Evolutionary conservation across 2,113 vertebrate species (phyloP).

Genomic region (Progne subis): DNA sequence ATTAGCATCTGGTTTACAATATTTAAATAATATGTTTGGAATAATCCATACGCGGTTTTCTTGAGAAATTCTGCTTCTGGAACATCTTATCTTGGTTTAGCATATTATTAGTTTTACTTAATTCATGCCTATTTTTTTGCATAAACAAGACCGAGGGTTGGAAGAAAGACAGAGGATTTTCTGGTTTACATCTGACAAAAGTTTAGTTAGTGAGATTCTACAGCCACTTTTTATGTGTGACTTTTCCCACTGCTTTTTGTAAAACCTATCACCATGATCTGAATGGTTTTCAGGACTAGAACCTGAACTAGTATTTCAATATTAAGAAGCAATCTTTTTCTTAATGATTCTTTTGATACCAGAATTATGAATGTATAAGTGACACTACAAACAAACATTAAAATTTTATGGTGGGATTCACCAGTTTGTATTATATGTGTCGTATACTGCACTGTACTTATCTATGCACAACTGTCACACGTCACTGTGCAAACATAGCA

Average conservation of each 20-base stretch:
- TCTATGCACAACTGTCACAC: neutral
- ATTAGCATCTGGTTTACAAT: neutral
- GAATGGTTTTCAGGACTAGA: neutral
- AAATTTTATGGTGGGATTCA: neutral
- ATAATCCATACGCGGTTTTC: neutral
- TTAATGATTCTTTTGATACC: neutral
- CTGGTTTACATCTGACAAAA: neutral
- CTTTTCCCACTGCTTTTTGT: neutral
- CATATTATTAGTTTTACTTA: neutral
- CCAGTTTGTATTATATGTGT: neutral
- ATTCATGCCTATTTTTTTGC: rapidly evolving
- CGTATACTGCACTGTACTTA: neutral
- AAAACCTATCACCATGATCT: neutral
- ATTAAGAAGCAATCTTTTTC: neutral
- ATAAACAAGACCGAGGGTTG: neutral
- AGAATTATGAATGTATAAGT: neutral
- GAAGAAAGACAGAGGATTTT: neutral
- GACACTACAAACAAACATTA: neutral
- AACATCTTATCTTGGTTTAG: neutral
- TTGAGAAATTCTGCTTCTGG: neutral
- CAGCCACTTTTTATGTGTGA: neutral
- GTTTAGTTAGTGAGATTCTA: neutral
- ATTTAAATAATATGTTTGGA: neutral
- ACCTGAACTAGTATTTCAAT: neutral
- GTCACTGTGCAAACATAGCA: neutral